Conservation (phyloP, 2,888 invertebrate species). For the Crioceris asparagi region DNA sequence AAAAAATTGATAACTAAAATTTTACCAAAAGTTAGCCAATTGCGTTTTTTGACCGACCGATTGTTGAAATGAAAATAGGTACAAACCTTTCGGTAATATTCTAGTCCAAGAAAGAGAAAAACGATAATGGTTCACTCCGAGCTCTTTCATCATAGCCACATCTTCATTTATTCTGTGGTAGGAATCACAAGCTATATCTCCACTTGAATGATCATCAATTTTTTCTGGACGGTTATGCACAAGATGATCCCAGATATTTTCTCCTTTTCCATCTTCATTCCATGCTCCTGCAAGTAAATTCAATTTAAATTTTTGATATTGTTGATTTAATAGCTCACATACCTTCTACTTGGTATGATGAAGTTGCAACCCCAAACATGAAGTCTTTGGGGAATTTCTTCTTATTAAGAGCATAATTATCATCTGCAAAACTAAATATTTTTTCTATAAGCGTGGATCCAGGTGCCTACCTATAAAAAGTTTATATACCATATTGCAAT, state of each 20-base stretch:
- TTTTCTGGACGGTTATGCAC: conserved; percentile 42
- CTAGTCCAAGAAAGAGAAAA: conserved; percentile 10
- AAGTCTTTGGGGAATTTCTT: conserved; percentile 4
- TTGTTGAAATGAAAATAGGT: too few species aligned
- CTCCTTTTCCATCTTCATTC: conserved; percentile 44
- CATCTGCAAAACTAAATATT: too few species aligned
- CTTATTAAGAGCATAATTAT: background rate
- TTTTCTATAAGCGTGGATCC: too few species aligned
- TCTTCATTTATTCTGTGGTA: conserved; percentile 54
- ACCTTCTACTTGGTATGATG: conserved; percentile 7
- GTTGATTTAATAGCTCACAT: background rate
- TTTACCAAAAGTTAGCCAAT: too few species aligned
- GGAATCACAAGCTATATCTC: conserved; percentile 54
- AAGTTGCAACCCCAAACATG: conserved; percentile 6
- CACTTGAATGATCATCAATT: conserved; percentile 42
- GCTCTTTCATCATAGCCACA: conserved; percentile 42
- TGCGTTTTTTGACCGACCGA: too few species aligned
- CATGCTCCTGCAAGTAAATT: too few species aligned
- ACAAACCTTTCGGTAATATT: conserved; percentile 6
- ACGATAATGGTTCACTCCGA: conserved; percentile 40
- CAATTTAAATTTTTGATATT: too few species aligned
- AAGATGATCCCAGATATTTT: conserved; percentile 57
- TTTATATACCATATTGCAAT: too few species aligned
- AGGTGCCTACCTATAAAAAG: too few species aligned
- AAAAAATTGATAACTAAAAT: too few species aligned